phyloP scores from a whole-genome alignment of 2,888 invertebrate species.

The Cheilosia impressa region DNA sequence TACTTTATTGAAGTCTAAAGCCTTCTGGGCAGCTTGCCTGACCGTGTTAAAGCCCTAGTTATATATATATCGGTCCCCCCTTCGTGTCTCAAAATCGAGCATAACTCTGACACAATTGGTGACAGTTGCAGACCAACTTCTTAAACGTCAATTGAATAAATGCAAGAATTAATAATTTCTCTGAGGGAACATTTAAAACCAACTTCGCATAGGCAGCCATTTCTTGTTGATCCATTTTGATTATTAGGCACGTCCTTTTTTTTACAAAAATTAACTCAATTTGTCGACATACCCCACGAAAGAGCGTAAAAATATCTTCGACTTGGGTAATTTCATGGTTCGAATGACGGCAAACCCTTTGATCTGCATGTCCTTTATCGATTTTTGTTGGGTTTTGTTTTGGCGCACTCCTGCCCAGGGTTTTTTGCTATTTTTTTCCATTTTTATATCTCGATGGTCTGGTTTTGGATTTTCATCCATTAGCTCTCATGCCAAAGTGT shows the following conservation, averaged over 20 bases:
- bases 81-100: too few species aligned
- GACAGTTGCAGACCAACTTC: too few species aligned
- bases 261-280: conserved; percentile 35
- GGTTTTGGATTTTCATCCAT: conserved; percentile 38
- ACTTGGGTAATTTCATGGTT: conserved; percentile 56
- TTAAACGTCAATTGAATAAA: too few species aligned
- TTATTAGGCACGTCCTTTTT: background rate
- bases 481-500: conserved; percentile 38
- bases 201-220: too few species aligned
- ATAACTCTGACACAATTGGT: too few species aligned
- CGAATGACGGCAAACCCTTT: conserved; percentile 55
- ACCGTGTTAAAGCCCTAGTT: too few species aligned
- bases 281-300: conserved; percentile 2
- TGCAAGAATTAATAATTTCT: too few species aligned
- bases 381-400: conserved; percentile 42
- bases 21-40: too few species aligned
- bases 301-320: conserved; percentile 2
- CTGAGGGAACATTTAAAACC: too few species aligned
- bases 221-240: conserved; percentile 6
- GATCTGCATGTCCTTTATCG: conserved; percentile 59
- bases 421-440: conserved; percentile 7
- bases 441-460: conserved; percentile 36
- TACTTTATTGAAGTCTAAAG: too few species aligned
- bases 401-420: background rate
- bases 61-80: too few species aligned